These are phyloP conservation scores for Scalopus aquaticus DNA, from an alignment of 2,113 vertebrate species.

Conservation along the genomic window DNA sequence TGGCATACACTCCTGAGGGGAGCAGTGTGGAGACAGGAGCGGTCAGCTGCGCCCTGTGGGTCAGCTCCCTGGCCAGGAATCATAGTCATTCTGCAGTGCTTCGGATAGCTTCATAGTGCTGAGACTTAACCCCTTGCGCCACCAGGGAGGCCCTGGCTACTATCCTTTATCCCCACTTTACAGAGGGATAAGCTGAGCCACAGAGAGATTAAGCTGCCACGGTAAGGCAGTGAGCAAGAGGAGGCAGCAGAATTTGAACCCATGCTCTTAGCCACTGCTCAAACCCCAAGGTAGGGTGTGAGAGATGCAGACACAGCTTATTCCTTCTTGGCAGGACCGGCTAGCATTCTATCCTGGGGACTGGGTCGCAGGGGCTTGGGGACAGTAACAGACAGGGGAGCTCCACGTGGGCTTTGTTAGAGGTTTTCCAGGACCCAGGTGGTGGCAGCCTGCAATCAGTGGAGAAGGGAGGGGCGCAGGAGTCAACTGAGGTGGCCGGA, in stretches of 20 bases:
- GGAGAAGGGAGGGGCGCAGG: neutral
- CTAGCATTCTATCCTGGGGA: neutral
- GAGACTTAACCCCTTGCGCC: too few relatives aligned
- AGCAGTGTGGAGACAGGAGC: too few relatives aligned
- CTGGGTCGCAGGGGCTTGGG: neutral
- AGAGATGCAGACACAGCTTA: neutral
- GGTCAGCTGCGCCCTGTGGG: too few relatives aligned
- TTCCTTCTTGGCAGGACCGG: conserved; percentile 77
- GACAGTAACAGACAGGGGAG: neutral
- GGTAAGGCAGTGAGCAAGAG: neutral
- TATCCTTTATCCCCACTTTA: neutral
- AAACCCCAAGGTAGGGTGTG: neutral
- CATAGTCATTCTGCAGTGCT: too few relatives aligned
- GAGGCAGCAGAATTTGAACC: neutral
- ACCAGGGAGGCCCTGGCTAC: too few relatives aligned
- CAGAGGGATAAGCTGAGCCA: neutral
- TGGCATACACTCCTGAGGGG: too few relatives aligned
- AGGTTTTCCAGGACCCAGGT: neutral
- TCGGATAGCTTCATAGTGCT: too few relatives aligned
- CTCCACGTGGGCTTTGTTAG: neutral
- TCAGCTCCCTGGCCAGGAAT: too few relatives aligned
- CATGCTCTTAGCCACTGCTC: neutral
- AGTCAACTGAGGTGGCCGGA: neutral
- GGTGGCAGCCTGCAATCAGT: too few relatives aligned
- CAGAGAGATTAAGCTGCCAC: neutral